phyloP scores from a whole-genome alignment of 2,888 invertebrate species.

The Microchrysa polita region DNA sequence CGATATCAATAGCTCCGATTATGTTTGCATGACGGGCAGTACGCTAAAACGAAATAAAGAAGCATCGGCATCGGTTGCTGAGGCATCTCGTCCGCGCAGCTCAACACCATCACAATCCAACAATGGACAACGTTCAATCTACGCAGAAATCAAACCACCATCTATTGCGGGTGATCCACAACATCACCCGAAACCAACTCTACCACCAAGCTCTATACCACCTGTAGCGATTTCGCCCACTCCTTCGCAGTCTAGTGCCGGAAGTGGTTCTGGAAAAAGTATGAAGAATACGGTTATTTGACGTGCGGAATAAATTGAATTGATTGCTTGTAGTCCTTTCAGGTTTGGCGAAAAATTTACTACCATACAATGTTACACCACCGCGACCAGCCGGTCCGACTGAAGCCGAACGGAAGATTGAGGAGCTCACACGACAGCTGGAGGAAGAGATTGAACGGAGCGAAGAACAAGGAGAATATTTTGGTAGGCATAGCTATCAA shows the following conservation, averaged over 20 bases:
- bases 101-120: conserved; percentile 39
- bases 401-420: conserved; percentile 92
- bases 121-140: conserved; percentile 40
- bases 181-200: conserved; percentile 36
- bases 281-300: conserved; percentile 2
- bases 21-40: conserved; percentile 85
- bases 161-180: conserved; percentile 17
- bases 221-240: conserved; percentile 70
- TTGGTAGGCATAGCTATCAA: conserved; percentile 73
- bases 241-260: conserved; percentile 72
- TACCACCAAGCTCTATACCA: conserved; percentile 31
- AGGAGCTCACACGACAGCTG: conserved; percentile 88
- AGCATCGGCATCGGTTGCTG: conserved; percentile 50
- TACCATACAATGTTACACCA: conserved; percentile 89
- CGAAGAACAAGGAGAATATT: conserved; percentile 95
- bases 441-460: conserved; percentile 97
- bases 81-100: conserved; percentile 40
- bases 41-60: conserved; percentile 24
- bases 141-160: conserved; percentile 50
- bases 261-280: conserved; percentile 68
- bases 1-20: conserved; percentile 81
- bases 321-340: conserved; percentile 57
- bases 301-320: background rate
- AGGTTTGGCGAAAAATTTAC: conserved; percentile 72
- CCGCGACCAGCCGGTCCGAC: conserved; percentile 88